Conservation (phyloP, 2,113 vertebrate species). For the Xiphophorus couchianus region DNA sequence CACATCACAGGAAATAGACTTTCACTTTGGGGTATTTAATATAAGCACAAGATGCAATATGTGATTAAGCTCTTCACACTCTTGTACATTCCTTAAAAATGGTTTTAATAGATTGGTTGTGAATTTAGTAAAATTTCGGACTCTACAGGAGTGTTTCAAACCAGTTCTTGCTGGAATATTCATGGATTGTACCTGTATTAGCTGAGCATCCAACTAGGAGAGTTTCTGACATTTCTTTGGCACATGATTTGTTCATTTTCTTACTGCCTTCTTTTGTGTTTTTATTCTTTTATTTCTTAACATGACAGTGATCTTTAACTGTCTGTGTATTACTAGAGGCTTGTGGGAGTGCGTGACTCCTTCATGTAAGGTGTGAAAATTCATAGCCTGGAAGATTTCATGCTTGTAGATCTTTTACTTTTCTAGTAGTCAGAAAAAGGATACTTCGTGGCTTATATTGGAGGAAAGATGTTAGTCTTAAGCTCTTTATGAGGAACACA, state of each 20-base stretch:
- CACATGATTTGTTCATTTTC: slow-evolving; percentile 19
- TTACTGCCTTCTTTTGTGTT: not conserved
- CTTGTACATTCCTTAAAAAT: too few relatives aligned
- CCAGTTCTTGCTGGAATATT: not conserved
- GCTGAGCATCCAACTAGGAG: not conserved
- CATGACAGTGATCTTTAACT: slow-evolving; percentile 34
- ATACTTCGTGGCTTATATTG: not conserved
- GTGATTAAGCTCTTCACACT: too few relatives aligned
- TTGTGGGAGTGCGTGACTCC: slow-evolving; percentile 60
- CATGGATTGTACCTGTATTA: not conserved
- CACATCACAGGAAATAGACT: not conserved
- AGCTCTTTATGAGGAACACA: not conserved
- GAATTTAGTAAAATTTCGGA: not conserved
- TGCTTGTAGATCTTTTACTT: slow-evolving; percentile 27
- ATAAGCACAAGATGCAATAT: not conserved
- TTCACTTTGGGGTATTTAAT: not conserved
- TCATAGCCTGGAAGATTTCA: slow-evolving; percentile 30
- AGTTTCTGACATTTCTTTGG: not conserved
- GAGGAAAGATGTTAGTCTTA: not conserved
- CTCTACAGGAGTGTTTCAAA: not conserved
- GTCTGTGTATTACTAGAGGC: slow-evolving; percentile 41
- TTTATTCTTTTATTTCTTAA: slow-evolving; percentile 11
- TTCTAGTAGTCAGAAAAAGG: not conserved
- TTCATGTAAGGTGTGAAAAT: slow-evolving; percentile 47
- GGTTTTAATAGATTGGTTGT: not conserved